phyloP scores from a whole-genome alignment of 1,140 invertebrate species.

The Rhagoletis pomonella region DNA sequence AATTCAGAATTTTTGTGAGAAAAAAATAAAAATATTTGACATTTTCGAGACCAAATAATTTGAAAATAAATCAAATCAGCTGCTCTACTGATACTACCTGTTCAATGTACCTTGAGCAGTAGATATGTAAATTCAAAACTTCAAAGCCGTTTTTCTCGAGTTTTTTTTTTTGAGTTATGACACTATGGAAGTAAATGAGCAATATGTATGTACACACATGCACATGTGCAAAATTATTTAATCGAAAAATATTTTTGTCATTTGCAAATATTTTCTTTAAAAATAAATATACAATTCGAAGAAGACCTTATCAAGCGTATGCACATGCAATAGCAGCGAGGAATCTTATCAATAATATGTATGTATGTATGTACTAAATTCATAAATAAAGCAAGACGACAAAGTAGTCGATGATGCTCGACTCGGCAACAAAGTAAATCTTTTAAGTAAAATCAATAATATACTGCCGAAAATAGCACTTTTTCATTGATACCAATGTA shows the following conservation, averaged over 20 bases:
- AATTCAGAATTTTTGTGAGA: no score
- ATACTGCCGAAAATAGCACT: neutral
- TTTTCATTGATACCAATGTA: neutral
- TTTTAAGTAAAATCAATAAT: neutral
- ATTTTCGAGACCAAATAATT: no score
- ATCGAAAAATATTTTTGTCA: neutral
- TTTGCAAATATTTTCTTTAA: constrained; percentile 1
- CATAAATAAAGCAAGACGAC: constrained; percentile 10
- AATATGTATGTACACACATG: no score
- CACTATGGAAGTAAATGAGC: no score
- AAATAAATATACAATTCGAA: neutral
- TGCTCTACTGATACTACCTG: no score
- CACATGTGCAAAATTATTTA: neutral
- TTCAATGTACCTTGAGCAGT: no score
- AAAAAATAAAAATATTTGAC: no score
- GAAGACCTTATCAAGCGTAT: constrained; percentile 9
- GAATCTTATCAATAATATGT: constrained; percentile 8
- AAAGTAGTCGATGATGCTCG: neutral
- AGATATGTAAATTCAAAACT: no score
- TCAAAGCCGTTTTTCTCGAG: no score
- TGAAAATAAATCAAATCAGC: no score
- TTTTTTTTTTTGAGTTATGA: no score
- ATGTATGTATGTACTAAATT: neutral
- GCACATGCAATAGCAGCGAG: neutral
- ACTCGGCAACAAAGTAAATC: neutral